Base-by-base conservation (phyloP, 2,797 vertebrate genomes). In the Xenopus petersii region DNA sequence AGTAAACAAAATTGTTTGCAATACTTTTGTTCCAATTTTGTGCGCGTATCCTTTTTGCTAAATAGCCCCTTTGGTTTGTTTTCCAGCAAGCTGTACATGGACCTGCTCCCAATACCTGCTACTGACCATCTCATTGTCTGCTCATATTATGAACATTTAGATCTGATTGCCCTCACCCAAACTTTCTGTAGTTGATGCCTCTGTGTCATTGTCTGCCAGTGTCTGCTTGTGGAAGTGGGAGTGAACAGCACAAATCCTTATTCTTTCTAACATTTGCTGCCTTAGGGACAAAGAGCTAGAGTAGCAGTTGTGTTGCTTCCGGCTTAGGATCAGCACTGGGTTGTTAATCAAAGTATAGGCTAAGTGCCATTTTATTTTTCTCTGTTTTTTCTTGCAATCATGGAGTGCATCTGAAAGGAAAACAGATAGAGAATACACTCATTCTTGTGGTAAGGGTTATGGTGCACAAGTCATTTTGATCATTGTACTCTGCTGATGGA, bases 261-360 rank as follows among this genome's bases (percentile, higher is more conserved):
- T 61, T 17, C 17, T 15, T 2, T 70, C 66, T 15, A 79, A 59
- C 16, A 56, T 51, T 42, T 65, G 54, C 49, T 59, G 71, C 36
- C 48, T 78, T 17, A 64, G 10, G 24, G 62, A 10, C 26, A 12
- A 36, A 10, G 46, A 8, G 33, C 4, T 4, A 12, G 47, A 61
- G 15, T 16, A 4, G 16, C 10, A 51, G 36, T 5, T 17, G 17
- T 1, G 65, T 33, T 10, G 36, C 47, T 74, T 79, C 47, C 77
- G 64, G 62, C 64, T 70, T n/a, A 79, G 47, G 48, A 74, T 74
- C 47, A 79, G 55, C 30, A 33, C 58, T 16, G 77, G 77, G 26
- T 79, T 79, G 46, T 79, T 79, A 10, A 79, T 61, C 8, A 79
- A 62, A 11, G 71, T 79, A 59, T 79, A 79, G 0, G 62, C 61